Base-by-base conservation (phyloP, 2,888 invertebrate genomes). In the Eristalinus sepulchralis region DNA sequence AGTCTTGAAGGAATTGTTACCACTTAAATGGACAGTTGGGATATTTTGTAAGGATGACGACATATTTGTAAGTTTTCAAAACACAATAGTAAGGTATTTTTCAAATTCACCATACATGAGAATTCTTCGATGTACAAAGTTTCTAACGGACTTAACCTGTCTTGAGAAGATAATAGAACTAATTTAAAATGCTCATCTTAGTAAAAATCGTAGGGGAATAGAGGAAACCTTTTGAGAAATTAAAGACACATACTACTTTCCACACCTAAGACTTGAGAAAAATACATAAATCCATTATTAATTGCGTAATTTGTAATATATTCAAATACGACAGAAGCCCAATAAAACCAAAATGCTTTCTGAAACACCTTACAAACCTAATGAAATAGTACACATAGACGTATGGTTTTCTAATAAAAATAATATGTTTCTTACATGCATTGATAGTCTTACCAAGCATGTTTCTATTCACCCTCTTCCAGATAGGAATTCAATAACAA, bases 271-370 rank as follows among this genome's bases (percentile, higher is more conserved):
- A 13, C 3, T 70, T 63, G 70, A 78, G 60, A n/a, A n/a, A n/a
- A n/a, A 55, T 78, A 3, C 68, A 81, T 31, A 75, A 68, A 70
- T 82, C 53, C 47, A 75, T 82, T 13, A 82, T 63, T 24, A 81
- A 75, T 70, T 81, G 81, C 27, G 57, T 75, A 13, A 11, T 75
- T 55, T 81, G 81, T 27, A 55, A 68, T 66, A 39, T 57, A 53
- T 59, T 57, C 33, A 83, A 83, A 68, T 79, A 60, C 31, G 81
- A 82, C 31, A 59, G 81, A 62, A 75, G 68, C 76, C 68, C 64
- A 10, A 10, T 27, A 2, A 83, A 83, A 27, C 20, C 53, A 64
- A 34, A 47, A 72, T 59, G 39, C n/a, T 79, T 36, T 57, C 72
- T 4, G 72, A 67, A 80, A 80, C 72, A n/a, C 72, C 79, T 1